A percentile compares a stretch with the other conserved stretches of the same genome.
Conservation (phyloP, 2,113 vertebrate species). For the Phaetusa simplex region DNA sequence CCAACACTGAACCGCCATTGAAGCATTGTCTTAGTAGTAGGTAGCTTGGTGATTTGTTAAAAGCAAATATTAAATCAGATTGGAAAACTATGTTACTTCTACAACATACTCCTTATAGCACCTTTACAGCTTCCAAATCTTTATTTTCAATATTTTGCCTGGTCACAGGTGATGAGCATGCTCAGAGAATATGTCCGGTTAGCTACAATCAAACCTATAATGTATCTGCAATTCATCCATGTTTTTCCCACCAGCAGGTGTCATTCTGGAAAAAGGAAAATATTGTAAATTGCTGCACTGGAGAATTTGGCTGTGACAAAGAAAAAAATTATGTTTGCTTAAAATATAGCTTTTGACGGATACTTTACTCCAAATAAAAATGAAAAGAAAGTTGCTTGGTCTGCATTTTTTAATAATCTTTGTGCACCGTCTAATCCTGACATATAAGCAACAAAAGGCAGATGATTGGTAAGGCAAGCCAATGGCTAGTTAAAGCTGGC, state of each 20-base stretch:
- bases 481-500: not conserved
- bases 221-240: conserved; percentile 65
- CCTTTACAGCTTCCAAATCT: not conserved
- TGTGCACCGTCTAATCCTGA: not conserved
- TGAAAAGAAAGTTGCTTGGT: not conserved
- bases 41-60: not conserved
- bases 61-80: not conserved
- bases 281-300: conserved; percentile 63
- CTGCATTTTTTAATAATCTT: not conserved
- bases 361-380: not conserved
- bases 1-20: not conserved
- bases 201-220: conserved; percentile 27
- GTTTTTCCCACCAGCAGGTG: conserved; percentile 79
- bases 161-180: not conserved
- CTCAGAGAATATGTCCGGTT: not conserved
- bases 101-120: not conserved
- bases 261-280: conserved; percentile 82
- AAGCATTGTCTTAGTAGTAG: not conserved
- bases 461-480: not conserved
- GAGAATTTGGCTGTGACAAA: conserved; percentile 57
- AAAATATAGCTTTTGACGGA: not conserved
- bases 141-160: not conserved
- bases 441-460: not conserved
- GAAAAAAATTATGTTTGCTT: not conserved
- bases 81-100: not conserved